Base-by-base conservation (phyloP, 2,888 invertebrate genomes). In the Tanytarsus gracilentus region DNA sequence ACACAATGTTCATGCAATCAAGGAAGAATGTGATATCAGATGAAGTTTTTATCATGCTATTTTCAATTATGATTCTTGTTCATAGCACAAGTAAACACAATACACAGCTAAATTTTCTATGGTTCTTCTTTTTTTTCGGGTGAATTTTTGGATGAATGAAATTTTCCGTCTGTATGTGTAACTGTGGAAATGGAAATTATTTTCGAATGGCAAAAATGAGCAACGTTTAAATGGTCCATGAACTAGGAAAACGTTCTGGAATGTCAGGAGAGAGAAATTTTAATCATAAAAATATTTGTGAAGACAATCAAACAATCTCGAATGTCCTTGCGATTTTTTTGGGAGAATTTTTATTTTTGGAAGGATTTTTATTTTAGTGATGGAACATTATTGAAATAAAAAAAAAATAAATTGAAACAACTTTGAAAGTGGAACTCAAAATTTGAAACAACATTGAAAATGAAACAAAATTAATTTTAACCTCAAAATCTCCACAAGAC, bases 51-150 rank as follows among this genome's bases (percentile, higher is more conserved):
- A 58, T 58, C 58, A 58, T 58, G 58, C 58, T 58, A 58, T 58
- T 58, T 58, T 58, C 58, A 58, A 58, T 58, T 58, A 58, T 58
- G 58, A 58, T 58, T 58, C 58, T 29, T 58, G 58, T 58, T 58
- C 58, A 48, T 48, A 58, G 16, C 36, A 56, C 26, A 44, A n/a
- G n/a, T n/a, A n/a, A n/a, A 26, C 58, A 58, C 58, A 48, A 58
- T 58, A 58, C 58, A 48, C 58, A 29, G 30, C 58, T 58, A 58
- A 58, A 58, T 58, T 58, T 58, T 58, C 58, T 58, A 58, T 58
- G 58, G 58, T 27, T 51, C 30, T 29, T 40, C n/a, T 16, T 16
- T n/a, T 29, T 52, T 30, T 29, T 52, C 25, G 49, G 21, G 30
- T 21, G 23, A 21, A 18, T 16, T n/a, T 52, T 29, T 29, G 52